Evolutionary conservation across 2,888 invertebrate genomes (phyloP).

Genomic region (Philaethria dido): DNA sequence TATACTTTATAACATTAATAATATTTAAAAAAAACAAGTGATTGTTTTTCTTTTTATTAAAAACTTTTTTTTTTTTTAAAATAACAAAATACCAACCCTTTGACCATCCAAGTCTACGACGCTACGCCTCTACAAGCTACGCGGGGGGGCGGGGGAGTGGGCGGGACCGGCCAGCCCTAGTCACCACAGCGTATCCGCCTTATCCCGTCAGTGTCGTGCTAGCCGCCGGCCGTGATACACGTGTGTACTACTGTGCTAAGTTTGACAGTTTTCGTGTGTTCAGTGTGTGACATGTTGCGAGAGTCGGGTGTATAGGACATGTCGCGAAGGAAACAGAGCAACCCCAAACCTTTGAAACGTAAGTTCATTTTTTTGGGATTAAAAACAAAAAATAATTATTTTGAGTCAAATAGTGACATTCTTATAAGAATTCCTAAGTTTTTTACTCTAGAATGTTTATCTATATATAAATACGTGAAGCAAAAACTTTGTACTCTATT

Average conservation of each 20-base stretch:
- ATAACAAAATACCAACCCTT: constrained; percentile 1
- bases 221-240: constrained; percentile 54
- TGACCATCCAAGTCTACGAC: constrained; percentile 42
- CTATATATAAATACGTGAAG: too few species aligned
- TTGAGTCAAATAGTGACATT: too few species aligned
- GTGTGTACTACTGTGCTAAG: constrained; percentile 49
- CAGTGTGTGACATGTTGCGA: constrained; percentile 71
- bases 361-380: constrained; percentile 84
- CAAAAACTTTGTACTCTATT: too few species aligned
- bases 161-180: constrained; percentile 58
- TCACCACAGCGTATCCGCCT: constrained; percentile 52
- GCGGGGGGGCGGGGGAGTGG: constrained; percentile 50
- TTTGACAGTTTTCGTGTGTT: constrained; percentile 53
- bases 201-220: constrained; percentile 56
- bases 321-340: constrained; percentile 98
- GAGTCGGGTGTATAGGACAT: constrained; percentile 81
- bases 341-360: constrained; percentile 98
- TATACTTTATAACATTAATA: too few species aligned
- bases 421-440: too few species aligned
- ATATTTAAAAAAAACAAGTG: background rate
- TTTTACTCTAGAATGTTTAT: too few species aligned
- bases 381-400: too few species aligned
- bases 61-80: too few species aligned
- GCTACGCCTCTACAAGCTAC: constrained; percentile 52
- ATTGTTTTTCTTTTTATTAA: too few species aligned